Conservation (phyloP, 2,113 vertebrate genomes). For the Catharus minimus region DNA sequence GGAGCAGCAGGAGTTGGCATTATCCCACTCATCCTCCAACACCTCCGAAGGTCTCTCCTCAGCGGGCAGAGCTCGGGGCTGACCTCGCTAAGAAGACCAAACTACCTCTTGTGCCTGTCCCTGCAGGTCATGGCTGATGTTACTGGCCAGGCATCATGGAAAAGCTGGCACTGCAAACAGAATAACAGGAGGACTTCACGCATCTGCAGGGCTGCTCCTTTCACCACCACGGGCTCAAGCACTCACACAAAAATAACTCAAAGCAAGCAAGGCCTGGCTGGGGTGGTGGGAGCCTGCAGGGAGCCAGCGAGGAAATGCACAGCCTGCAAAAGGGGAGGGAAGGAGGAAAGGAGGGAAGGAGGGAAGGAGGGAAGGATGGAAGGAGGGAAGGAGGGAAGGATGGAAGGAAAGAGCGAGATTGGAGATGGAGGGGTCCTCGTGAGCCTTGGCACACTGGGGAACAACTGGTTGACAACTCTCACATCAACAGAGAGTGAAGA, state of each 20-base stretch:
- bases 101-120: slow-evolving; percentile 52
- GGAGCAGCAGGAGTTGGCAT: slow-evolving; percentile 3
- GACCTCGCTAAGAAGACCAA: slow-evolving; percentile 37
- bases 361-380: neutral
- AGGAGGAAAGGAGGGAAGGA: neutral
- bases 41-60: slow-evolving; percentile 25
- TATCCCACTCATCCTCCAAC: neutral
- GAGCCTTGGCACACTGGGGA: neutral
- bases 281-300: neutral
- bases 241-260: neutral
- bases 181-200: slow-evolving; percentile 44
- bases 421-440: accelerated
- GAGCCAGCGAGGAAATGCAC: neutral
- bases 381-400: neutral
- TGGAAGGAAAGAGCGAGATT: neutral
- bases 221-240: neutral
- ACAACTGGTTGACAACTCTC: neutral
- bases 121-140: slow-evolving; percentile 44
- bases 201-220: neutral
- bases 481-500: neutral
- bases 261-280: neutral
- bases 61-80: neutral
- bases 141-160: slow-evolving; percentile 28
- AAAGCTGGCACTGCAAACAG: slow-evolving; percentile 52
- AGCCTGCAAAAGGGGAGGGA: neutral